phyloP scores from a whole-genome alignment of 2,888 invertebrate genomes.

The Caenorhabditis imperialis region DNA sequence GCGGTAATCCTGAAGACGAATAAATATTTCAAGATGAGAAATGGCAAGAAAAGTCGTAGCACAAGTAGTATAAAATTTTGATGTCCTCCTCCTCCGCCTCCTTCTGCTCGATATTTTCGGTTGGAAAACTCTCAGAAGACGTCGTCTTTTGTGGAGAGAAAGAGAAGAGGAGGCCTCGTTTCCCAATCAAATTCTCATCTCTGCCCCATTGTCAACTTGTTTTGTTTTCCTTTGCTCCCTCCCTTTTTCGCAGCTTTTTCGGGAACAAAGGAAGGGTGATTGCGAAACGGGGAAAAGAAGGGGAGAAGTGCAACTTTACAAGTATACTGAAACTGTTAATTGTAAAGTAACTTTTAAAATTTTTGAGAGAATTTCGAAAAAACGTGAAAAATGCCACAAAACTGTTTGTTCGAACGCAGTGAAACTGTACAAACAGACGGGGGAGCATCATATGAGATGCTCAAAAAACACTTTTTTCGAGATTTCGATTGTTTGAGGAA shows the following conservation, averaged over 20 bases:
- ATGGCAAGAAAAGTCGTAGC: slow-evolving; percentile 24
- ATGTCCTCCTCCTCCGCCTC: slow-evolving; percentile 12
- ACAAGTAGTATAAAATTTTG: slow-evolving; percentile 43
- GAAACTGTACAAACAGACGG: slow-evolving; percentile 39
- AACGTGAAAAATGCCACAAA: neutral
- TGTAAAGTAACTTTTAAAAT: too few species aligned
- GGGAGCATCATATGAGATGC: too few species aligned
- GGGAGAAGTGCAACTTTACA: too few species aligned
- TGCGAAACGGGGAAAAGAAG: too few species aligned
- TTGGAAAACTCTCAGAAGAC: slow-evolving; percentile 3
- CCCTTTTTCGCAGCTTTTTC: slow-evolving; percentile 18
- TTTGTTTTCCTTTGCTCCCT: slow-evolving; percentile 35
- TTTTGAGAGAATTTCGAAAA: neutral
- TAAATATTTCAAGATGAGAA: too few species aligned
- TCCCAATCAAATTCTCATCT: slow-evolving; percentile 53
- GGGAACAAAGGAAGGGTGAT: neutral
- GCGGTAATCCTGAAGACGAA: neutral
- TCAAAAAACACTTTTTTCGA: too few species aligned
- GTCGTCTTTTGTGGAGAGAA: slow-evolving; percentile 15
- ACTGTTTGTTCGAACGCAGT: slow-evolving; percentile 26
- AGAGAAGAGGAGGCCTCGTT: slow-evolving; percentile 29
- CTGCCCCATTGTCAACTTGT: slow-evolving; percentile 52
- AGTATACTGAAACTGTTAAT: too few species aligned
- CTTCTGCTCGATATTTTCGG: slow-evolving; percentile 13
- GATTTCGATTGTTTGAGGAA: slow-evolving; percentile 34